Evolutionary conservation across 2,113 vertebrate genomes (phyloP).

Genomic region (Elaphurus davidianus): DNA sequence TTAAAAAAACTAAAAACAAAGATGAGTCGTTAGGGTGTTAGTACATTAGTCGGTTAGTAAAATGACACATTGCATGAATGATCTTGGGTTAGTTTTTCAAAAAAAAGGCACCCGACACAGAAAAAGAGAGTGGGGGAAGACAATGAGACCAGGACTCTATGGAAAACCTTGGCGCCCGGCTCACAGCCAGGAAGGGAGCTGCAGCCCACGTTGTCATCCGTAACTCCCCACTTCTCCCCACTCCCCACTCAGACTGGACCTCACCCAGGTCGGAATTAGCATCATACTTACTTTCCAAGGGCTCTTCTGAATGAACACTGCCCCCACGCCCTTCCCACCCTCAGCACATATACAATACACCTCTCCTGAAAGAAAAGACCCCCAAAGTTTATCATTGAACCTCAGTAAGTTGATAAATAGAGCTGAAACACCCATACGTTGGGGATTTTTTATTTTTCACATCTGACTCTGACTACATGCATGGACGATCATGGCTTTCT

Average conservation of each 20-base stretch:
- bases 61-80: constrained; percentile 98
- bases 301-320: constrained; percentile 34
- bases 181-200: constrained; percentile 55
- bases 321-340: constrained; percentile 27
- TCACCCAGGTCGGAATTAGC: constrained; percentile 29
- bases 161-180: constrained; percentile 73
- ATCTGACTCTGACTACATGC: background rate
- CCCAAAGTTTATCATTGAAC: background rate
- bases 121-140: constrained; percentile 81
- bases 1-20: constrained; percentile 96
- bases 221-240: constrained; percentile 29
- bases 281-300: constrained; percentile 79
- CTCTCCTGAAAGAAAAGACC: constrained; percentile 32
- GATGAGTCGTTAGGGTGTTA: constrained; percentile 94
- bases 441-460: background rate
- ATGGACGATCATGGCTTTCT: background rate
- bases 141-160: constrained; percentile 84
- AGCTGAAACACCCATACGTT: background rate
- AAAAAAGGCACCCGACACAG: constrained; percentile 86
- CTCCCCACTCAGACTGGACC: background rate
- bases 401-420: background rate
- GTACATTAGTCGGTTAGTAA: constrained; percentile 98
- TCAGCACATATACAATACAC: background rate
- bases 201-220: constrained; percentile 47
- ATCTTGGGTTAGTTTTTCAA: constrained; percentile 92